phyloP scores from a whole-genome alignment of 2,797 vertebrate genomes.

The Podarcis lilfordi region DNA sequence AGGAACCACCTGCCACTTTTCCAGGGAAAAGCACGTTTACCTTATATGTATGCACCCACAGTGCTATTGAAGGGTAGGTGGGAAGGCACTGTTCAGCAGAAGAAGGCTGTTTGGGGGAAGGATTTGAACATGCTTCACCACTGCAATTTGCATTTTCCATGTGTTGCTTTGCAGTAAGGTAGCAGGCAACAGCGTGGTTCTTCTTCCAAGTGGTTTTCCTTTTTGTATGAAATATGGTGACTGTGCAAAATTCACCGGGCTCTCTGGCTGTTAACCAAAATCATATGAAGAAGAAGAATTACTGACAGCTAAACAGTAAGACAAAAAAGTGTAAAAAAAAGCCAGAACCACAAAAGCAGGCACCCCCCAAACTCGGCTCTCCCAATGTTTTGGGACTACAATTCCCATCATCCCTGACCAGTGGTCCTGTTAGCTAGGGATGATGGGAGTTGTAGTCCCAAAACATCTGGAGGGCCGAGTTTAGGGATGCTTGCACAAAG shows the following conservation, averaged over 20 bases:
- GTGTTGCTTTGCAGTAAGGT: neutral
- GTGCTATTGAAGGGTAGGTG: neutral
- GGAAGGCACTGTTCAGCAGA: neutral
- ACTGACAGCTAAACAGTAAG: too few relatives aligned
- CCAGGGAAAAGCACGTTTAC: neutral
- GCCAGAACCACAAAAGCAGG: too few relatives aligned
- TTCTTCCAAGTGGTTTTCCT: neutral
- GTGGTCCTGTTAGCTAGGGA: too few relatives aligned
- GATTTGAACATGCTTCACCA: neutral
- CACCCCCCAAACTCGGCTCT: too few relatives aligned
- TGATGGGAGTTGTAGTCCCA: too few relatives aligned
- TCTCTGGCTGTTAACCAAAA: neutral
- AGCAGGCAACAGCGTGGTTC: neutral
- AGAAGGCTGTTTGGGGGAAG: neutral
- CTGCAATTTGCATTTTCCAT: neutral
- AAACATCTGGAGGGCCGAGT: too few relatives aligned
- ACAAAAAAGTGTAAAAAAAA: too few relatives aligned
- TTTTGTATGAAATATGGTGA: constrained; percentile 26
- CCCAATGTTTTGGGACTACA: too few relatives aligned
- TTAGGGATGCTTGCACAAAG: too few relatives aligned
- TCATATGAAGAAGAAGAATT: too few relatives aligned
- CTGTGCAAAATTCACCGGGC: neutral
- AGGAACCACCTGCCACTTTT: neutral
- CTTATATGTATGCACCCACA: neutral
- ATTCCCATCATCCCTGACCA: too few relatives aligned